Percentiles rank a stretch among this genome's conserved stretches.
Evolutionary conservation across 2,888 invertebrate genomes (phyloP).

Genomic region (Pimpla rufipes): DNA sequence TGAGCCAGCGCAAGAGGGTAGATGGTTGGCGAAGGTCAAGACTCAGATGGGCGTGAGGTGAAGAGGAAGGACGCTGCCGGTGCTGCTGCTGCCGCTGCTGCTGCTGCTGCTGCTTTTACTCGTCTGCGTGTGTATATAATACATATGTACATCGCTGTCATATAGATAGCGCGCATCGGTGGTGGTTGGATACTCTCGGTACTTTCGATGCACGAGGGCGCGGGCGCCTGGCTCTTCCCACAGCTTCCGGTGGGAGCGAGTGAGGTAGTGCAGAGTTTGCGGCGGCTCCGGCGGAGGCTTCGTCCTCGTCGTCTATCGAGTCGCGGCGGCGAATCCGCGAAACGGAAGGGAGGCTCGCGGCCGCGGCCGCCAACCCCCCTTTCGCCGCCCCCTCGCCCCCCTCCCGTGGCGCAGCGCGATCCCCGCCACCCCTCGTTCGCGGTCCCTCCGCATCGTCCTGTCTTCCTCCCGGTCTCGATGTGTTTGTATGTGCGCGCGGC

Average conservation of each 20-base stretch:
- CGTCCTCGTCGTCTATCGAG: conserved; percentile 39
- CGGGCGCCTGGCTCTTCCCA: conserved; percentile 22
- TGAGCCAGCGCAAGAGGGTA: conserved; percentile 63
- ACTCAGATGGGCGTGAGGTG: conserved; percentile 61
- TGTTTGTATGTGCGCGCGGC: conserved; percentile 12
- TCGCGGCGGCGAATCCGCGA: conserved; percentile 57
- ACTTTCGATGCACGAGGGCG: conserved; percentile 16
- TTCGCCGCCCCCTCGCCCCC: conserved; percentile 11
- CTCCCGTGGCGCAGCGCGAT: background rate
- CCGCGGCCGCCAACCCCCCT: conserved; percentile 47
- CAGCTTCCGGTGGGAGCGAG: conserved; percentile 37
- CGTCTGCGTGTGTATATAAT: no score
- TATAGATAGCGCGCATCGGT: background rate
- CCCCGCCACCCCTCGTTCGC: conserved; percentile 5
- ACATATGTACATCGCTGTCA: background rate
- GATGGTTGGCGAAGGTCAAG: conserved; percentile 71
- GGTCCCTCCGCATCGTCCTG: conserved; percentile 17
- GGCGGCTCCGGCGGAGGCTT: conserved; percentile 10
- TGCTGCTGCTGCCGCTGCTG: background rate
- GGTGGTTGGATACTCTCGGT: conserved; percentile 12
- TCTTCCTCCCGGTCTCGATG: background rate
- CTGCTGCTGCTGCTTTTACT: background rate
- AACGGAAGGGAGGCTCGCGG: conserved; percentile 62
- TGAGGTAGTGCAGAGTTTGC: conserved; percentile 35
- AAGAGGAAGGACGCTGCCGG: conserved; percentile 26